A percentile compares a stretch with the other conserved stretches of the same genome.
Evolutionary conservation across 2,797 vertebrate species (phyloP).

Genomic region (Pogoniulus pusillus): DNA sequence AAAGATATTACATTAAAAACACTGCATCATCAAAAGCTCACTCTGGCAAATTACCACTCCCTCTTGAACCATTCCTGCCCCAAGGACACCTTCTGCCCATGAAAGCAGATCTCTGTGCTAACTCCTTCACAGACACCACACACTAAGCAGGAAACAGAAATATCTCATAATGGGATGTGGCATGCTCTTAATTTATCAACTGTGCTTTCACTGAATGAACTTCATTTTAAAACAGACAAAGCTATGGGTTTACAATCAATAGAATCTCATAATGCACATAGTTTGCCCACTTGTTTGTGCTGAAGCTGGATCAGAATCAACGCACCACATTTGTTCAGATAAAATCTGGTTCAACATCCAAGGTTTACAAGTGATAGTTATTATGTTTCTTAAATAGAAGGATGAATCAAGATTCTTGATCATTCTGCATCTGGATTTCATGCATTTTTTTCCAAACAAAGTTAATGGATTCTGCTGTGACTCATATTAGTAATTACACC

Average conservation of each 20-base stretch:
- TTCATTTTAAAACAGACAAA: background rate
- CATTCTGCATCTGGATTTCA: background rate
- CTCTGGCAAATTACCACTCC: background rate
- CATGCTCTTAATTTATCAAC: background rate
- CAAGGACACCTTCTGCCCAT: background rate
- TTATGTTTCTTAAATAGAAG: background rate
- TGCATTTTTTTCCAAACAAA: background rate
- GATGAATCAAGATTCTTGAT: background rate
- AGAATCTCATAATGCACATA: background rate
- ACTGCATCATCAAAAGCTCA: background rate
- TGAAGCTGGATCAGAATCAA: background rate
- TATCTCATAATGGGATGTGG: background rate
- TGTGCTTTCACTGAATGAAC: background rate
- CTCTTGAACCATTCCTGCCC: background rate
- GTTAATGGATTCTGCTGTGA: background rate
- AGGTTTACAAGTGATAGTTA: background rate
- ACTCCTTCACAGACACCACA: background rate
- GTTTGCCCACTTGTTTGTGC: background rate
- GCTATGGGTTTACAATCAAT: background rate
- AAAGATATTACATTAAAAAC: conserved; percentile 34
- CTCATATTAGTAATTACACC: conserved; percentile 14
- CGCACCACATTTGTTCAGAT: background rate
- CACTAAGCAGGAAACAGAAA: background rate
- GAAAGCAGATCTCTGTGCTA: background rate
- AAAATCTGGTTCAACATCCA: background rate